Evolutionary conservation across 35 echinoderm and acorn worm genomes (phyloP).

Genomic region (Ptychodera flava): DNA sequence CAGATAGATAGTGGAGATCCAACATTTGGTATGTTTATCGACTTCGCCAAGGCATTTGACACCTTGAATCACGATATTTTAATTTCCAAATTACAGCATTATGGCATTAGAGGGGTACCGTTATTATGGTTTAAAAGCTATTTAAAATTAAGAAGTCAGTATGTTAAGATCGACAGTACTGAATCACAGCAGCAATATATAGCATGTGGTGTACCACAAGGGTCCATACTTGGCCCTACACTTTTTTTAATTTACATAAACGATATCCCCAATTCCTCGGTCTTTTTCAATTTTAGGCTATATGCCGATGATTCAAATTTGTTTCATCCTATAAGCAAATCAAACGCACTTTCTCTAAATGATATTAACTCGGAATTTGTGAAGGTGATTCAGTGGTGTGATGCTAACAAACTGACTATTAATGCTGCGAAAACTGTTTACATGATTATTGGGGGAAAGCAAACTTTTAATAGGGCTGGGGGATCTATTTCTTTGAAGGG

Average conservation of each 20-base stretch:
- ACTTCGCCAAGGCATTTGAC: slow-evolving; percentile 48
- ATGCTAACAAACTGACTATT: background rate
- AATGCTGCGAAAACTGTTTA: background rate
- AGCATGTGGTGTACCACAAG: slow-evolving; percentile 13
- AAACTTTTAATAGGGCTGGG: background rate
- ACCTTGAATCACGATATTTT: slow-evolving; percentile 39
- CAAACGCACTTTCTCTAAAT: background rate
- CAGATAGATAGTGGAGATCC: background rate
- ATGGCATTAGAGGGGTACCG: slow-evolving; percentile 28
- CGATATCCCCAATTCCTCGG: background rate
- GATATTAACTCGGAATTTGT: background rate
- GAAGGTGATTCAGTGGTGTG: background rate
- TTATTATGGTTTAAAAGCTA: slow-evolving; percentile 37
- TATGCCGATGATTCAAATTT: background rate
- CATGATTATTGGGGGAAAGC: background rate
- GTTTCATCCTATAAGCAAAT: background rate
- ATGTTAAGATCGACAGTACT: background rate
- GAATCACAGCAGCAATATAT: background rate
- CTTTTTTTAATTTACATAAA: background rate
- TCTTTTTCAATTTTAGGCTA: background rate
- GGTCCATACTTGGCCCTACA: background rate
- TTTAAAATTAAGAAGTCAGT: slow-evolving; percentile 26
- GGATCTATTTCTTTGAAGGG: too few species aligned
- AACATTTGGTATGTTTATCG: background rate
- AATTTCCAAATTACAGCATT: slow-evolving; percentile 17